Conservation (phyloP, 2,113 vertebrate species). For the Passerina amoena region DNA sequence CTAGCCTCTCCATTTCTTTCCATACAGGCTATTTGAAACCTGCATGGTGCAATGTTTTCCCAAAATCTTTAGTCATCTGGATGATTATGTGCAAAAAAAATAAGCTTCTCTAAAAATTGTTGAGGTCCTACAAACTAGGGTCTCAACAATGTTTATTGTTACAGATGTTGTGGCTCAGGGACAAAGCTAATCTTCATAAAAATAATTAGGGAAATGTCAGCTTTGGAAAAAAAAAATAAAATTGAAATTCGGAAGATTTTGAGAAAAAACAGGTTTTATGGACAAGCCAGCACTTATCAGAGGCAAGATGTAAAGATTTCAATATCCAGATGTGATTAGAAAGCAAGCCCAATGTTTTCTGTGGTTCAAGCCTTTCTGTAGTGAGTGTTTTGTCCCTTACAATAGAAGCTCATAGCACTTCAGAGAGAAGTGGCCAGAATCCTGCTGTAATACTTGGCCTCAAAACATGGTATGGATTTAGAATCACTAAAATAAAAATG, state of each 20-base stretch:
- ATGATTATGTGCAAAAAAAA: background rate
- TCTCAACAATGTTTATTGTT: slow-evolving; percentile 2
- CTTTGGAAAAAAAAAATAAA: background rate
- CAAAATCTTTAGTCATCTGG: background rate
- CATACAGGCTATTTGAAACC: background rate
- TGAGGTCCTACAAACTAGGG: background rate
- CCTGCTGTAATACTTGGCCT: background rate
- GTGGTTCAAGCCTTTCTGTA: background rate
- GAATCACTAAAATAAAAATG: background rate
- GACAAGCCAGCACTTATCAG: background rate
- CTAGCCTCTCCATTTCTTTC: background rate
- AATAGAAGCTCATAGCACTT: background rate
- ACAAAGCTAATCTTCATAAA: background rate
- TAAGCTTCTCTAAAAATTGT: background rate
- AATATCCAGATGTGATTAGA: background rate
- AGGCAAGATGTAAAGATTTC: background rate
- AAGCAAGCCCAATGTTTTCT: background rate
- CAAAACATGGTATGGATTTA: background rate
- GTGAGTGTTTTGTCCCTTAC: background rate
- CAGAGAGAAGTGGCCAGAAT: background rate
- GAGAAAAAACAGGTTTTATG: background rate
- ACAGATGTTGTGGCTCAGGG: background rate
- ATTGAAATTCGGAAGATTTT: background rate
- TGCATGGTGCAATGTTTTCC: background rate
- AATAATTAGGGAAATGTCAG: background rate